Base-by-base conservation (phyloP, 2,888 invertebrate species). In the Plagodis pulveraria region DNA sequence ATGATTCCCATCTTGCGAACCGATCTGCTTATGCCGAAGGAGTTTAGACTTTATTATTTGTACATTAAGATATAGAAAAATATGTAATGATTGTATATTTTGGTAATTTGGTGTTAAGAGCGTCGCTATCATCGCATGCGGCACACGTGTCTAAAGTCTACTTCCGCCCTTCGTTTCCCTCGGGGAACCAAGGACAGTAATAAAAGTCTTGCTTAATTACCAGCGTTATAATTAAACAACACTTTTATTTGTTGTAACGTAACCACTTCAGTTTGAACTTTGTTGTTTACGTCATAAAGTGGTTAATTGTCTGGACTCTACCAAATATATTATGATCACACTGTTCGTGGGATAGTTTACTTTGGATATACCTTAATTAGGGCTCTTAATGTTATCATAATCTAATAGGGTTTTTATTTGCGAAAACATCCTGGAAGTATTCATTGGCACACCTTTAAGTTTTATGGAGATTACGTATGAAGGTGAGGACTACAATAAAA, bases 131-230 rank as follows among this genome's bases (percentile, higher is more conserved):
- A 80, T 76, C 74, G 83, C 81, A 77, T 88, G 87, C 78, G 81
- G 71, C 78, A 78, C 89, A 89, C 87, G 89, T 89, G 87, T 85
- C 76, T 77, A 69, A 69, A 73, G 76, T 80, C 80, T 83, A 84
- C 81, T 86, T 90, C 90, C 90, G 90, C 87, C 87, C 89, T 84
- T 84, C 81, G 80, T 79, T 81, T 84, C 77, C 77, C 84, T 80
- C 73, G 78, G 78, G 79, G 80, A 76, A 75, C 70, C 86, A 87
- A 87, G 85, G 86, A 86, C 86, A 79, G 75, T 69, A 79, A 84
- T 86, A 85, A 83, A 83, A 83, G 81, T 80, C 77, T 82, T 78
- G 80, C 83, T 80, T 86, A 84, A 85, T 87, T 83, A 83, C 81
- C 73, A 69, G 67, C 66, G 67, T 74, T 73, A 75, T 80, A 81